phyloP scores from a whole-genome alignment of 2,113 vertebrate species.

The Marmota flaviventris region DNA sequence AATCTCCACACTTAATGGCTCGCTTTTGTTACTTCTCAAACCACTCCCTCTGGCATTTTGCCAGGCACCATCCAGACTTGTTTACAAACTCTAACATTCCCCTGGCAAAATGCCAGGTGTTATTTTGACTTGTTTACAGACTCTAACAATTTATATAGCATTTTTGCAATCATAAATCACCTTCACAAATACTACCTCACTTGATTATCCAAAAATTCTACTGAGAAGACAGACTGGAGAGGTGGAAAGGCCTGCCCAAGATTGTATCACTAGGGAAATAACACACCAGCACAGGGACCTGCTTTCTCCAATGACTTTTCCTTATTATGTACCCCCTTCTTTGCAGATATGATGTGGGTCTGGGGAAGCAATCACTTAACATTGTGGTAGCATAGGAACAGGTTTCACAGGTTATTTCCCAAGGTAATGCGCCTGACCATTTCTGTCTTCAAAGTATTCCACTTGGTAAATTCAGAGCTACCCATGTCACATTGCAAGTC shows the following conservation, averaged over 20 bases:
- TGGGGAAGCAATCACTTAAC: not conserved
- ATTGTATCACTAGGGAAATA: not conserved
- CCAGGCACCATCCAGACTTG: too few relatives aligned
- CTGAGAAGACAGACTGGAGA: not conserved
- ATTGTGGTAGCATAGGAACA: not conserved
- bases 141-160: not conserved
- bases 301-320: not conserved
- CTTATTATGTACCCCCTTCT: conserved; percentile 26
- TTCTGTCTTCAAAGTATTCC: conserved; percentile 15
- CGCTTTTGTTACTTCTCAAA: too few relatives aligned
- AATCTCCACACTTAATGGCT: too few relatives aligned
- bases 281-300: not conserved
- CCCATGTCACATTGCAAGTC: not conserved
- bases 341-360: not conserved
- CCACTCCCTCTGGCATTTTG: too few relatives aligned
- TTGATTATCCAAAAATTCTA: not conserved
- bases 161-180: not conserved
- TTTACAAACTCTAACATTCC: too few relatives aligned
- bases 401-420: conserved; percentile 43
- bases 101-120: too few relatives aligned
- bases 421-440: not conserved
- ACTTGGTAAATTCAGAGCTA: conserved; percentile 54
- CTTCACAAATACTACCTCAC: not conserved
- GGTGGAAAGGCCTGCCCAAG: not conserved
- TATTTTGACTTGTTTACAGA: too few relatives aligned